Evolutionary conservation across 2,797 vertebrate species (phyloP).

Genomic region (Rhinophrynus dorsalis): DNA sequence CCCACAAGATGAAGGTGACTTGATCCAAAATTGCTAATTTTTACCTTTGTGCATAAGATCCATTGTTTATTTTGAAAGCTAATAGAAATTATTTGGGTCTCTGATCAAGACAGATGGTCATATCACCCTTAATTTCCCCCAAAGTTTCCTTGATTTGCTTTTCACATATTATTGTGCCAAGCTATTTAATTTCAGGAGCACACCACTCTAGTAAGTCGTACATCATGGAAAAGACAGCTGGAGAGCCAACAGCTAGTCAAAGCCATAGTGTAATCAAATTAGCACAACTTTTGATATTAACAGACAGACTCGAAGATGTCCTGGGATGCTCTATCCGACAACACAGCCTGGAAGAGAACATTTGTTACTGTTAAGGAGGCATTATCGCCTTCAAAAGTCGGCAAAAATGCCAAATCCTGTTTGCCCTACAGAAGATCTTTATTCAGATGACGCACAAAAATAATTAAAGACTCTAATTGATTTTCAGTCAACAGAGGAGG

Average conservation of each 20-base stretch:
- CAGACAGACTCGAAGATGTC: slow-evolving; percentile 31
- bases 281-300: slow-evolving; percentile 32
- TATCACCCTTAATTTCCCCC: background rate
- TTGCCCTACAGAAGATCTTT: slow-evolving; percentile 35
- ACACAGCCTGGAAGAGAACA: background rate
- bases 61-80: background rate
- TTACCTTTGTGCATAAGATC: too few relatives aligned
- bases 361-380: background rate
- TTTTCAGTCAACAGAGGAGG: slow-evolving; percentile 58
- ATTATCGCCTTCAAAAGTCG: background rate
- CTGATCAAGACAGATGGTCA: background rate
- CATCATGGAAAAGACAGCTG: slow-evolving; percentile 13
- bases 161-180: background rate
- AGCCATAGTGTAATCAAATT: slow-evolving; percentile 24
- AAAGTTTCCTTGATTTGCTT: background rate
- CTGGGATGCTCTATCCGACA: slow-evolving; percentile 19
- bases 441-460: slow-evolving; percentile 57
- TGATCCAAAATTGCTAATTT: too few relatives aligned
- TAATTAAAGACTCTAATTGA: slow-evolving; percentile 58
- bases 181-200: slow-evolving; percentile 6
- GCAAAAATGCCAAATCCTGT: slow-evolving; percentile 20
- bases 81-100: background rate
- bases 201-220: background rate
- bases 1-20: too few relatives aligned
- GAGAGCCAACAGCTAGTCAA: slow-evolving; percentile 30